These are phyloP conservation scores for Heliothis peltigera DNA, from an alignment of 2,888 invertebrate species.

Conservation along the genomic window DNA sequence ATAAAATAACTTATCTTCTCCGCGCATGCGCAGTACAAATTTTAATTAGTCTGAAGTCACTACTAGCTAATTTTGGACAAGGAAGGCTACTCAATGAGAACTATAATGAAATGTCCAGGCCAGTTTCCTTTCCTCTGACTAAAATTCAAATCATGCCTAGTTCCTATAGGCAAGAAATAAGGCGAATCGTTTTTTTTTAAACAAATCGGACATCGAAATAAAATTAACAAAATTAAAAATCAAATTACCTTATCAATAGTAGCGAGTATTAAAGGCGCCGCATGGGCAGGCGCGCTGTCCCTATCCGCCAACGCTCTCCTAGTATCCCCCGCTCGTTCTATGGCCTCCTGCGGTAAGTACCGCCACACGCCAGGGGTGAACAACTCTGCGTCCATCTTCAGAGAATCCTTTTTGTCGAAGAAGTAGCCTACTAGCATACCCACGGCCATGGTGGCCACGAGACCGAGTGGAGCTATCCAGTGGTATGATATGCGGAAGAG, in stretches of 20 bases:
- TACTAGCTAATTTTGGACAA: no score
- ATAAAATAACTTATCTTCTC: no score
- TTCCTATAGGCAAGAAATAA: no score
- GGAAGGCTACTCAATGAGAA: no score
- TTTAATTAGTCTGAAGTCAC: no score
- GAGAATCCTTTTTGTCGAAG: slow-evolving; percentile 70
- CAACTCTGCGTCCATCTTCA: slow-evolving; percentile 80
- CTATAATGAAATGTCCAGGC: no score
- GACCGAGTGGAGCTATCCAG: slow-evolving; percentile 94
- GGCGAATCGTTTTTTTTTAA: no score
- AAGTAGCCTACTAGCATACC: slow-evolving; percentile 91
- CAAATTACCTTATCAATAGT: slow-evolving; percentile 68
- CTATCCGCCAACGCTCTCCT: slow-evolving; percentile 66
- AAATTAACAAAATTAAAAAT: neutral
- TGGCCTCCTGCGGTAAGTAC: slow-evolving; percentile 73
- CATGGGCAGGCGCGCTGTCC: slow-evolving; percentile 63
- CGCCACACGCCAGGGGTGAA: slow-evolving; percentile 82
- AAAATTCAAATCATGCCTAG: no score
- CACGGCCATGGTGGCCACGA: slow-evolving; percentile 91
- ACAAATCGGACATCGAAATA: no score
- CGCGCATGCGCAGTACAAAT: no score
- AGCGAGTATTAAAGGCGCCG: slow-evolving; percentile 77
- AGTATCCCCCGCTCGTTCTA: slow-evolving; percentile 63
- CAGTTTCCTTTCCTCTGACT: no score
- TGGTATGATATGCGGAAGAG: slow-evolving; percentile 94